Evolutionary conservation across 2,888 invertebrate species (phyloP).

Genomic region (Andrena flavipes): DNA sequence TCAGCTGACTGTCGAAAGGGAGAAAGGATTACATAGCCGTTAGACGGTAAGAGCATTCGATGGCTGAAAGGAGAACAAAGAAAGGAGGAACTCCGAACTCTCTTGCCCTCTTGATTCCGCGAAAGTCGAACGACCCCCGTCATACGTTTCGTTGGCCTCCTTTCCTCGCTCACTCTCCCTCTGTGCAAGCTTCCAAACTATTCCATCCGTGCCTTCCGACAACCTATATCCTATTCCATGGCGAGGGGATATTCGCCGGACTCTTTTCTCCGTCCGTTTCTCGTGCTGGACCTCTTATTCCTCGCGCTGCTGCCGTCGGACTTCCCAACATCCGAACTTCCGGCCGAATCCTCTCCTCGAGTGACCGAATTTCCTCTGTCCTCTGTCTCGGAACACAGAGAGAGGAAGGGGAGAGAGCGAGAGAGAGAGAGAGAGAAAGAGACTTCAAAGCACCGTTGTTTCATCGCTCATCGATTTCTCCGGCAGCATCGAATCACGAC

Average conservation of each 20-base stretch:
- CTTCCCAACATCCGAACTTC: conserved; percentile 33
- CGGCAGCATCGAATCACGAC: not conserved
- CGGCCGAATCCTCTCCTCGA: conserved; percentile 32
- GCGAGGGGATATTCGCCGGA: conserved; percentile 16
- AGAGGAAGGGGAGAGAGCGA: too few species aligned
- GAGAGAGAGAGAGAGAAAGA: not conserved
- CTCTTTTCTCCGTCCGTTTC: conserved; percentile 3
- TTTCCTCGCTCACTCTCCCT: not conserved
- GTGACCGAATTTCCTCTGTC: conserved; percentile 45
- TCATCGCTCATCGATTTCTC: conserved; percentile 14
- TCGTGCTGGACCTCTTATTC: conserved; percentile 11
- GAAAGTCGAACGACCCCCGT: conserved; percentile 67
- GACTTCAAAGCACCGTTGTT: conserved; percentile 39
- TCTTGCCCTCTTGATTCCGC: conserved; percentile 47
- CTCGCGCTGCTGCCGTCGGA: not conserved
- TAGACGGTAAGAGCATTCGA: conserved; percentile 31
- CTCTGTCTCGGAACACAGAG: not conserved
- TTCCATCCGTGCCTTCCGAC: conserved; percentile 34
- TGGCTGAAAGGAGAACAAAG: conserved; percentile 24
- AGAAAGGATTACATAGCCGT: conserved; percentile 42
- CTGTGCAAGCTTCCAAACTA: conserved; percentile 32
- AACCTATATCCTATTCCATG: conserved; percentile 28
- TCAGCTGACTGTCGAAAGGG: conserved; percentile 47
- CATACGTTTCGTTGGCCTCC: conserved; percentile 44
- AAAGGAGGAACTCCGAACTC: conserved; percentile 13